These are phyloP conservation scores for Megaceryle torquata DNA, from an alignment of 2,113 vertebrate genomes.

Conservation along the genomic window DNA sequence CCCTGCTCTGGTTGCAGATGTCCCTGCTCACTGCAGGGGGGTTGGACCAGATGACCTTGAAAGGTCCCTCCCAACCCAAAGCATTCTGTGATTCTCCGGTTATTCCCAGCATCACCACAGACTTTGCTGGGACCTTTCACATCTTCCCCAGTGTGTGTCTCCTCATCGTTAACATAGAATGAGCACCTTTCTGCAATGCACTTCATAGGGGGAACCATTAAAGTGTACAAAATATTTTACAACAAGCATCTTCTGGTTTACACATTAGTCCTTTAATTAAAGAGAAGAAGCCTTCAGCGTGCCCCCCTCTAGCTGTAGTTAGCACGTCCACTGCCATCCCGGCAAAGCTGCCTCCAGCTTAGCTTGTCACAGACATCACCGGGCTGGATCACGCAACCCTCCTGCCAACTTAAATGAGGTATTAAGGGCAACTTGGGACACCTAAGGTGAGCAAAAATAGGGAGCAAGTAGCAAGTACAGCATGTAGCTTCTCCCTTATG, in stretches of 20 bases:
- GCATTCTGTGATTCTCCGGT: not conserved
- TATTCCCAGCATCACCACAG: not conserved
- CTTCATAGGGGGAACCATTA: not conserved
- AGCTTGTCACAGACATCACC: accelerated
- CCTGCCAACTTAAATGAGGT: not conserved
- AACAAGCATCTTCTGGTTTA: not conserved
- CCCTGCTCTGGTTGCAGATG: not conserved
- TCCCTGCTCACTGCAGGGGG: not conserved
- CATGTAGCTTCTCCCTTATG: not conserved
- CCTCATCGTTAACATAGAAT: not conserved
- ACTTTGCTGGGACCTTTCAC: accelerated
- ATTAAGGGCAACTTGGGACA: not conserved
- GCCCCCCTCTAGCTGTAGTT: too few species aligned
- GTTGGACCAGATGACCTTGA: not conserved
- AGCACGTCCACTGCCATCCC: not conserved
- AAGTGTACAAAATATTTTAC: not conserved
- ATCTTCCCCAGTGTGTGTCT: not conserved
- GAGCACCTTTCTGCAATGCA: not conserved
- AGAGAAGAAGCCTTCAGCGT: not conserved
- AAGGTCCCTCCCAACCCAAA: not conserved
- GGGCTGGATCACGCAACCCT: not conserved
- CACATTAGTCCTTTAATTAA: not conserved
- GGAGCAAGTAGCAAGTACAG: not conserved
- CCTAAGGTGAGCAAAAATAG: not conserved
- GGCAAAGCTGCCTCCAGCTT: not conserved